These are phyloP conservation scores for Mesoligia furuncula DNA, from an alignment of 2,888 invertebrate species.

Conservation along the genomic window DNA sequence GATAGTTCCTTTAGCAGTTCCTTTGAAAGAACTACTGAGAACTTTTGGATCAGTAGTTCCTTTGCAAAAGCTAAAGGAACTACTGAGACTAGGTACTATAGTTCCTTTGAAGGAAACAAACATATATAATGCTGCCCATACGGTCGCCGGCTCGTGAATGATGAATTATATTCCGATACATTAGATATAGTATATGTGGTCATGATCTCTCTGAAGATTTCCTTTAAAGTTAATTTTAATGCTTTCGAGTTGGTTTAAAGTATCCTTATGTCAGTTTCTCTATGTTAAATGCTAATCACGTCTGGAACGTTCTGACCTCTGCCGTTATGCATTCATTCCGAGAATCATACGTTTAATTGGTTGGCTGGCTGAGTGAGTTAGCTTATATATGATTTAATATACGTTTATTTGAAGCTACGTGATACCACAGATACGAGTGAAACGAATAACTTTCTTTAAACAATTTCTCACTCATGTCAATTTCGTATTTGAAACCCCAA, in stretches of 20 bases:
- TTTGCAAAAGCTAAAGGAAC: too few relatives aligned
- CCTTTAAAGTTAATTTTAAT: neutral
- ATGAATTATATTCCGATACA: constrained; percentile 50
- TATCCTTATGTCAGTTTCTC: neutral
- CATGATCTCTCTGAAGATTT: constrained; percentile 24
- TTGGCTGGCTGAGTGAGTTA: neutral
- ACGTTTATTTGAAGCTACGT: neutral
- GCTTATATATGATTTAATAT: neutral
- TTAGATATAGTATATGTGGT: constrained; percentile 29
- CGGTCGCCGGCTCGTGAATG: constrained; percentile 44
- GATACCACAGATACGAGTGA: neutral
- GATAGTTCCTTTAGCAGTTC: too few relatives aligned
- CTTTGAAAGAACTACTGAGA: too few relatives aligned
- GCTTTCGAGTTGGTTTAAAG: neutral
- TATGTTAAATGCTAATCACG: neutral
- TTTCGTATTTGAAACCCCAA: constrained; percentile 36
- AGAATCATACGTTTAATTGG: neutral
- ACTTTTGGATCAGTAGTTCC: too few relatives aligned
- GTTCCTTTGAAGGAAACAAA: too few relatives aligned
- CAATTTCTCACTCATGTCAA: constrained; percentile 5
- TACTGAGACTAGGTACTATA: too few relatives aligned
- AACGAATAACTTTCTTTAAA: constrained; percentile 13
- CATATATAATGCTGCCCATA: too few relatives aligned
- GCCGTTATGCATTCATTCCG: neutral
- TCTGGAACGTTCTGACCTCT: neutral